Base-by-base conservation (phyloP, 2,113 vertebrate species). In the Notothenia rossii region DNA sequence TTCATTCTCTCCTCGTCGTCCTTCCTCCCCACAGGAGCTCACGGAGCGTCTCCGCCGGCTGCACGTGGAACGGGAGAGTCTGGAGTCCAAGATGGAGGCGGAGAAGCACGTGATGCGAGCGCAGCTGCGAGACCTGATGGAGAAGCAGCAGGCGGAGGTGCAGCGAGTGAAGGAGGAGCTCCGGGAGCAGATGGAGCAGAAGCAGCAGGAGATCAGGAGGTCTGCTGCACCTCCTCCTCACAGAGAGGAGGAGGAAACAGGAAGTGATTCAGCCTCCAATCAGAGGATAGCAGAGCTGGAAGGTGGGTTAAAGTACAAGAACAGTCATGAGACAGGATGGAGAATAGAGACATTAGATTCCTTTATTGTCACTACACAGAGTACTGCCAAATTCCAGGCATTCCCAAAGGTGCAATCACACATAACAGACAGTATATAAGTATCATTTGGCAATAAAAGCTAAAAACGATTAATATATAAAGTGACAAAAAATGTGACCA, bases 81-180 rank as follows among this genome's bases (percentile, higher is more conserved):
- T 97, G 36, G 95, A 96, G 63, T 96, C 96, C 46, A 97, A 96
- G 85, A 91, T 97, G 91, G 96, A 97, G 86, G 97, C 97, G 0
- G 97, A 98, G 92, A 97, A 96, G 81, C 96, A 98, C 2, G 96
- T 98, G 82, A 96, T 98, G 96, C 95, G 96, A 82, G 96, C 97
- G 1, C 97, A 98, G 56, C 92, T 98, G 7, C 95, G 89, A 18
- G 96, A 98, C 89, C 95, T 97, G 90, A 95, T 97, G 94, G 95
- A 97, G 84, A 97, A 97, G 89, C 96, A 97, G 25, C 94, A 96
- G 83, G 88, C 87, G 4, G 96, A 97, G 93, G 86, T 95, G 82
- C 90, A 79, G 58, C 90, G 83, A 48, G 55, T 93, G 53, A 40
- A 51, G 0, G 89, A 93, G 75, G 92, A 91, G 75, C 88, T 96